Percentiles rank a stretch among this genome's conserved stretches.
phyloP scores from a whole-genome alignment of 1,140 invertebrate genomes.

The Acyrthosiphon pisum region DNA sequence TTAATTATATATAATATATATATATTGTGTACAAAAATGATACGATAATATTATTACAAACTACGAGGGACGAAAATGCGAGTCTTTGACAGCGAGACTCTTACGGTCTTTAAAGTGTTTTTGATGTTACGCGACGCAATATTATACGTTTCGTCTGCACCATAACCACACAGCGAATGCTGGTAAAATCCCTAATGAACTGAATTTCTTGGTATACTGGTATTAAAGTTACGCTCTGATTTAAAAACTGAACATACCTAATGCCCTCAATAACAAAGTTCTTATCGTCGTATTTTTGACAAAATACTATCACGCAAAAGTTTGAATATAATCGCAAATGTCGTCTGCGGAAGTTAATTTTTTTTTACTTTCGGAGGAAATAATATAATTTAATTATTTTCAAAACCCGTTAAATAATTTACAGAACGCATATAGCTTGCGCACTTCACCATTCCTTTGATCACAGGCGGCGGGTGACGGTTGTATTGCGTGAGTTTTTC shows the following conservation, averaged over 20 bases:
- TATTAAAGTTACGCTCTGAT: neutral
- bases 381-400: neutral
- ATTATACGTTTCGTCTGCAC: neutral
- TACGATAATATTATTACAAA: neutral
- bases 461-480: neutral
- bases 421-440: neutral
- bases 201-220: neutral
- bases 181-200: neutral
- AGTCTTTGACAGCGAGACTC: neutral
- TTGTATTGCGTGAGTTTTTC: neutral
- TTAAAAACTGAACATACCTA: neutral
- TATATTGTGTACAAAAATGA: neutral
- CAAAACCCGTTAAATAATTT: neutral
- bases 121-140: neutral
- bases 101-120: neutral
- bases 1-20: neutral
- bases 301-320: neutral
- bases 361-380: neutral
- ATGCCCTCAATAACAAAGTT: neutral
- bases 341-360: neutral
- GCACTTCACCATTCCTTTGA: neutral
- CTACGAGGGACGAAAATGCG: neutral
- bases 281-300: neutral
- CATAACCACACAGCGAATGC: neutral
- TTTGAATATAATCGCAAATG: neutral